A percentile compares a stretch with the other conserved stretches of the same genome.
These are phyloP conservation scores for Sebastes trivittatus DNA, from an alignment of 2,797 vertebrate species.

Conservation along the genomic window DNA sequence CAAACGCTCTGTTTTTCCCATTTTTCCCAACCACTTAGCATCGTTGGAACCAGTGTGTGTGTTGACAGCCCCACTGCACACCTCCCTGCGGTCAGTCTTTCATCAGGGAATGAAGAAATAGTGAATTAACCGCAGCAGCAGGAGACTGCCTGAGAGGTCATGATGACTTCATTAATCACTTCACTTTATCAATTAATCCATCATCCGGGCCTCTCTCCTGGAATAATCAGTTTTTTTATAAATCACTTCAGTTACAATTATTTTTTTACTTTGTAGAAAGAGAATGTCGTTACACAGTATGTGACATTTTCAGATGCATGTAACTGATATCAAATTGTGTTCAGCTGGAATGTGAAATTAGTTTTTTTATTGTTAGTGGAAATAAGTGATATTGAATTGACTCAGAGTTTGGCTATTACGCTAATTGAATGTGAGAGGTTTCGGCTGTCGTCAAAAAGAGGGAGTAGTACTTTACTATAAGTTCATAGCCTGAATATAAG, in stretches of 20 bases:
- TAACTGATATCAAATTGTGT: background rate
- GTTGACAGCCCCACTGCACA: constrained; percentile 23
- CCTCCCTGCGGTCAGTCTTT: background rate
- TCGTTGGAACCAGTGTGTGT: background rate
- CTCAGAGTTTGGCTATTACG: background rate
- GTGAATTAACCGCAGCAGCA: constrained; percentile 29
- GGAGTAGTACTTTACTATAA: background rate
- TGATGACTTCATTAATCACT: constrained; percentile 28
- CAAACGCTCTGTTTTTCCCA: background rate
- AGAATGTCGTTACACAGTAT: background rate
- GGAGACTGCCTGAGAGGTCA: background rate
- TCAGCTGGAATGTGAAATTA: background rate
- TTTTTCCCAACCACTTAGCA: constrained; percentile 26
- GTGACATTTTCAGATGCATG: background rate
- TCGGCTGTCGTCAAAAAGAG: background rate
- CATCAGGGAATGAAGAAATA: constrained; percentile 6
- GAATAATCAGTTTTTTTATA: background rate
- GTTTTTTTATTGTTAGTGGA: background rate
- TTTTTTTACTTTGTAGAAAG: background rate
- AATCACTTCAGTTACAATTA: constrained; percentile 25
- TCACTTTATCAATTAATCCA: constrained; percentile 24
- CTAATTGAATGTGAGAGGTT: background rate
- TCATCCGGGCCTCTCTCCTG: background rate
- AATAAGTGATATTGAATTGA: background rate
- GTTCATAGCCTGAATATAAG: no score